These are phyloP conservation scores for Colaptes auratus DNA, from an alignment of 2,113 vertebrate genomes.

Conservation along the genomic window DNA sequence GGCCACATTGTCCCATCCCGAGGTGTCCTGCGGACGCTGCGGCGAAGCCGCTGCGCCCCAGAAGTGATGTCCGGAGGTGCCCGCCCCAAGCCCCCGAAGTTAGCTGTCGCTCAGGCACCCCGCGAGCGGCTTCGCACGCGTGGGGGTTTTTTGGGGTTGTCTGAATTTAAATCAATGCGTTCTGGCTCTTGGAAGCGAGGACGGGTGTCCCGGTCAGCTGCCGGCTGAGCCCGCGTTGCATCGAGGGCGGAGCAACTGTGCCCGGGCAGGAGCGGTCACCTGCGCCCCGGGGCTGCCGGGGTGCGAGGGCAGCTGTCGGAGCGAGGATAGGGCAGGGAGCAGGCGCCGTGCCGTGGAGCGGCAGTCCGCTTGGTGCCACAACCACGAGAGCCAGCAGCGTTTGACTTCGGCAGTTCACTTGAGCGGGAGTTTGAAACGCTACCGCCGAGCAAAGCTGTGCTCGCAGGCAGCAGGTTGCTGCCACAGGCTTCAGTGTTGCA, in stretches of 20 bases:
- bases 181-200: background rate
- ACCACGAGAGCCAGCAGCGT: background rate
- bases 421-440: background rate
- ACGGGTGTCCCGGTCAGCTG: background rate
- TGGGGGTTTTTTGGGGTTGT: background rate
- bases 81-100: background rate
- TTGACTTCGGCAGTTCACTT: background rate
- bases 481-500: fast-evolving
- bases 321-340: background rate
- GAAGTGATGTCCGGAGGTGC: background rate
- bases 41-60: background rate
- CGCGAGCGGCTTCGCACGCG: background rate
- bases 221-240: background rate
- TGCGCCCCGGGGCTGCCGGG: background rate
- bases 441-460: background rate
- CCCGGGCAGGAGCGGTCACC: background rate
- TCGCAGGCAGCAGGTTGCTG: background rate
- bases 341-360: background rate
- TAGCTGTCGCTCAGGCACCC: background rate
- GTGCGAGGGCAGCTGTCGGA: background rate
- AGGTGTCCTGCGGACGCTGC: background rate
- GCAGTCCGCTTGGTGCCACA: background rate
- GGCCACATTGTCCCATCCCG: background rate
- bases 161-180: too few relatives aligned
- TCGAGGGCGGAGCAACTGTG: background rate